Percentiles rank a stretch among this genome's conserved stretches.
Evolutionary conservation across 2,113 vertebrate species (phyloP).

Genomic region (Atlantisia rogersi): DNA sequence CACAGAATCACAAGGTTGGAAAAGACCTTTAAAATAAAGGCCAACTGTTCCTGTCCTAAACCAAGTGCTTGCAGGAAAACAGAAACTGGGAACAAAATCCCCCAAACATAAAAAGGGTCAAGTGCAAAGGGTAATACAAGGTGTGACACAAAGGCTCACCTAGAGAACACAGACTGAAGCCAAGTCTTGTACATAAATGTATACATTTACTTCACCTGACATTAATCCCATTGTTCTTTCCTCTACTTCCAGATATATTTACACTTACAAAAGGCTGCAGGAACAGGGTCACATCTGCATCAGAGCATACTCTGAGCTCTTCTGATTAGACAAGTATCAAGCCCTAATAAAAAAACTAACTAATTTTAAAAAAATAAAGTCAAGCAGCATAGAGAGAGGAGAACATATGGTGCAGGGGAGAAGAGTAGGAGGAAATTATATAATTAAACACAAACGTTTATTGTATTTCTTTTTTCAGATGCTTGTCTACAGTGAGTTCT

Average conservation of each 20-base stretch:
- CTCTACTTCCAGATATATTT: neutral
- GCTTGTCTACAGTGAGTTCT: constrained; percentile 4
- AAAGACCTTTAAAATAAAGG: too few relatives aligned
- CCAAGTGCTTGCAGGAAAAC: rapidly evolving
- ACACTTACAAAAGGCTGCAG: neutral
- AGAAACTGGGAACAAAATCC: neutral
- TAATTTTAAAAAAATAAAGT: neutral
- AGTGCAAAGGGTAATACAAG: neutral
- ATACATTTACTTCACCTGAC: neutral
- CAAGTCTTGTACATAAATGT: neutral
- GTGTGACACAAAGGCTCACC: neutral
- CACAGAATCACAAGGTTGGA: too few relatives aligned
- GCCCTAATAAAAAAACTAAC: neutral
- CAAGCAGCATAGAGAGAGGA: neutral
- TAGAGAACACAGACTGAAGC: neutral
- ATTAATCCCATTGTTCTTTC: neutral
- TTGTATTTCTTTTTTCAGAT: constrained; percentile 52
- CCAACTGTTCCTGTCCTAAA: neutral
- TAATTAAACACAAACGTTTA: constrained; percentile 64
- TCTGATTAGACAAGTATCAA: neutral
- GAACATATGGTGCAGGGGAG: constrained; percentile 45
- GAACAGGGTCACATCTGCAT: neutral
- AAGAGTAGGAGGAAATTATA: constrained; percentile 27
- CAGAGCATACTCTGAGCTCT: neutral
- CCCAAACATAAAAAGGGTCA: neutral